Base-by-base conservation (phyloP, 2,113 vertebrate species). In the Rhagologus leucostigma region DNA sequence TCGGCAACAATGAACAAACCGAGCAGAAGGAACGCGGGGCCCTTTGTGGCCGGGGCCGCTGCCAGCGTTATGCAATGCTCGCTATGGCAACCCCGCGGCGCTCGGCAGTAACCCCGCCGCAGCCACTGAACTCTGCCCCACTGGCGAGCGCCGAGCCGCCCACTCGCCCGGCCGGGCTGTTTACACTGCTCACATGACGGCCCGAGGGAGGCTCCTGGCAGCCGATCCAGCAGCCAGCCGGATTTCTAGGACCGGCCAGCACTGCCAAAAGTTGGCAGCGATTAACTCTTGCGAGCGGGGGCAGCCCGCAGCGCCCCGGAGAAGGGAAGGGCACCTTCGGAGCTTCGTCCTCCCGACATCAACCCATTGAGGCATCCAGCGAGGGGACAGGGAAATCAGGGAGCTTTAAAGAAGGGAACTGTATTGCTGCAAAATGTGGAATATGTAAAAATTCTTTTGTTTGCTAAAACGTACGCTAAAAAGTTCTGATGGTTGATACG, bases 51-150 rank as follows among this genome's bases (percentile, higher is more conserved):
- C 33, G 11, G 30, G 52, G 17, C 73, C 52, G 63, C 71, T 5
- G 79, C 6, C 20, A 94, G 68, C 33, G 33, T 97, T 94, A 79
- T 59, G 88, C 69, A 93, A 90, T 19, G 68, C 10, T 98, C 70
- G 60, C 98, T 93, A 98, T 98, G 93, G 97, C 97, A 98, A 98
- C 97, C 92, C 84, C n/a, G 79, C 69, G 96, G 90, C 93, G 98
- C 97, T 98, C 98, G 95, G 97, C 97, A 98, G 98, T 98, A 98
- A 98, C 98, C 98, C 83, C 83, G 78, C 44, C 11, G 30, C 74
- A 56, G 79, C 23, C 77, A 27, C 44, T 97, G 98, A 98, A 98
- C 98, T 98, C 97, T 98, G 98, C 97, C 97, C 98, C 98, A 98
- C 92, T 98, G 87, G 94, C 44, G 84, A 75, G 64, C 52, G 85